Conservation (phyloP, 2,113 vertebrate species). For the Melospiza georgiana region DNA sequence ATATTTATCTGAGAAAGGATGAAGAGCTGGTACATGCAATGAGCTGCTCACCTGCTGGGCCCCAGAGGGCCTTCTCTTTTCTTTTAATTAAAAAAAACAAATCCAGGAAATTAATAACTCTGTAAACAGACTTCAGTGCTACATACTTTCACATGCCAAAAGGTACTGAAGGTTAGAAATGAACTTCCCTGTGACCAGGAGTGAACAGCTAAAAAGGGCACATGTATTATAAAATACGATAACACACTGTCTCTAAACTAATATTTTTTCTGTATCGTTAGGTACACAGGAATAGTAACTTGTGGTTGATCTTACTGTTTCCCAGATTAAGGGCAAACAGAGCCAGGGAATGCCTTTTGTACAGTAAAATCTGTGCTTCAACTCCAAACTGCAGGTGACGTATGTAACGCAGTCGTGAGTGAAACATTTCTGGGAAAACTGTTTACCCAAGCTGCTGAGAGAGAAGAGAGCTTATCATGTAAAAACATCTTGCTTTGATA, state of each 20-base stretch:
- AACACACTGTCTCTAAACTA: conserved; percentile 6
- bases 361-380: background rate
- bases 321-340: conserved; percentile 43
- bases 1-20: background rate
- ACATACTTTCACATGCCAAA: background rate
- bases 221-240: background rate
- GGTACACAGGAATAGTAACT: conserved; percentile 1
- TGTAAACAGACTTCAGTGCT: background rate
- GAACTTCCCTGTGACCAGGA: background rate
- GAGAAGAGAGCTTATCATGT: conserved; percentile 42
- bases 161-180: background rate
- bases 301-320: conserved; percentile 10
- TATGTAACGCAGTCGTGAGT: background rate
- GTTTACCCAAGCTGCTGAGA: conserved; percentile 21
- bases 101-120: background rate
- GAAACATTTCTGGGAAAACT: conserved; percentile 30
- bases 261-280: conserved; percentile 48
- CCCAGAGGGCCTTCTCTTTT: background rate
- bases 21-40: background rate
- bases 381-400: background rate
- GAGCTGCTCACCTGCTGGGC: background rate
- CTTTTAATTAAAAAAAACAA: background rate
- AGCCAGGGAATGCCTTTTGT: conserved; percentile 34
- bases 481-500: conserved; percentile 55
- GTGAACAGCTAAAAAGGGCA: background rate